Evolutionary conservation across 1,140 invertebrate genomes (phyloP), one percentile per base, ranked within the genome.

Genomic region (Bombus sibiricus): DNA sequence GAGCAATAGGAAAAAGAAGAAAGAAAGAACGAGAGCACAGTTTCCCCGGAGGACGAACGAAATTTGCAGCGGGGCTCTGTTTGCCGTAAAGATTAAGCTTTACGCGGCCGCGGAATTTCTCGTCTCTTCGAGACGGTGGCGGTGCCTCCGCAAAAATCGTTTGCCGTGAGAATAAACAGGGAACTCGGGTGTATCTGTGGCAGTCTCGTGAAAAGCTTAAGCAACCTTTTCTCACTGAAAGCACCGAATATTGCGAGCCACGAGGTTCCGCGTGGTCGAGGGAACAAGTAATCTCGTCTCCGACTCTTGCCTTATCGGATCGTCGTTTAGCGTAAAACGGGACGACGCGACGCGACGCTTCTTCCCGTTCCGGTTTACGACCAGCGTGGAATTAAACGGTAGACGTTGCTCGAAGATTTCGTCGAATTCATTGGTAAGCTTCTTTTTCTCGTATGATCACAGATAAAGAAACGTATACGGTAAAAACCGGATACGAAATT

Each of bases 231-330:
- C 71, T 86, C 72, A 53, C 68, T 13, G 64, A 25, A 86, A 89
- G 72, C 89, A 43, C 57, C 74, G 86, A 90, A 92, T 91, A 89
- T 83, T 72, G 75, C 47, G 83, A 72, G 77, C 53, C 39, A n/a
- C 62, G 10, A 22, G 71, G 74, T 75, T 34, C 37, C 53, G 71
- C 69, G 82, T 86, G 79, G 71, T 74, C 68, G 37, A 82, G 66
- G 83, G 78, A 85, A 66, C 85, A 86, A 86, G 84, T 86, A 90
- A 92, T 91, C 83, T 91, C 76, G 72, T 39, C 43, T 13, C 41
- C 47, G 57, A 53, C 62, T 83, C 81, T n/a, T 78, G 53, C 53
- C 85, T 89, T 90, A 87, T 87, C 85, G 81, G 79, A 76, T 80
- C 68, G 80, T 84, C 71, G 69, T 83, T 86, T 75, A 86, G 41